Conservation (phyloP, 2,113 vertebrate genomes). For the Lanius ludovicianus region DNA sequence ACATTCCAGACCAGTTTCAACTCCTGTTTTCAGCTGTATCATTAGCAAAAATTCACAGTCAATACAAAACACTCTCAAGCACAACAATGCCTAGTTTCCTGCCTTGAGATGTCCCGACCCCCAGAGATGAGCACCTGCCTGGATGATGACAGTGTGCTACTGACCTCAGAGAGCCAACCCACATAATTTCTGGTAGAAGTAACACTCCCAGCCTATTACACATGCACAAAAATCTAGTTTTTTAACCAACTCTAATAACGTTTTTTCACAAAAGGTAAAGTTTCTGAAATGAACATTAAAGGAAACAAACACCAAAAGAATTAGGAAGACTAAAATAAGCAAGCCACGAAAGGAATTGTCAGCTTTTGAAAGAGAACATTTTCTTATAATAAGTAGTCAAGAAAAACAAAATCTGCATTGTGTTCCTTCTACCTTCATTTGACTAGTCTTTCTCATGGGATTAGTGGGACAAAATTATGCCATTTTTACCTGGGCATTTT, state of each 20-base stretch:
- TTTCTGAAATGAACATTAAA: background rate
- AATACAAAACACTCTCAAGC: background rate
- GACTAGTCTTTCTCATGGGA: background rate
- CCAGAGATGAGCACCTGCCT: background rate
- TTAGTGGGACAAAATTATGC: background rate
- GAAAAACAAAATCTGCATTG: background rate
- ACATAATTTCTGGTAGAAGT: background rate
- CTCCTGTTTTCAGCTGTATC: background rate
- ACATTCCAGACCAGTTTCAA: background rate
- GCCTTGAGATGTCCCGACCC: background rate
- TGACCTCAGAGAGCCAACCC: background rate
- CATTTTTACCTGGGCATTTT: background rate
- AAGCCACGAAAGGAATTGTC: background rate
- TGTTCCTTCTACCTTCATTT: background rate
- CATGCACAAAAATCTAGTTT: background rate
- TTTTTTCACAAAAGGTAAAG: background rate
- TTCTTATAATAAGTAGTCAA: background rate
- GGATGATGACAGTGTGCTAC: background rate
- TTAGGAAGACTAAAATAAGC: background rate
- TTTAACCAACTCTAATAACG: background rate
- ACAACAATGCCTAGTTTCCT: background rate
- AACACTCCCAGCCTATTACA: background rate
- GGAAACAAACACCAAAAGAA: background rate
- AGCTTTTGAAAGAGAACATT: background rate
- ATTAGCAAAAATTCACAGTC: background rate